Evolutionary conservation across 1,140 invertebrate species (phyloP).

Genomic region (Rhyzopertha dominica): DNA sequence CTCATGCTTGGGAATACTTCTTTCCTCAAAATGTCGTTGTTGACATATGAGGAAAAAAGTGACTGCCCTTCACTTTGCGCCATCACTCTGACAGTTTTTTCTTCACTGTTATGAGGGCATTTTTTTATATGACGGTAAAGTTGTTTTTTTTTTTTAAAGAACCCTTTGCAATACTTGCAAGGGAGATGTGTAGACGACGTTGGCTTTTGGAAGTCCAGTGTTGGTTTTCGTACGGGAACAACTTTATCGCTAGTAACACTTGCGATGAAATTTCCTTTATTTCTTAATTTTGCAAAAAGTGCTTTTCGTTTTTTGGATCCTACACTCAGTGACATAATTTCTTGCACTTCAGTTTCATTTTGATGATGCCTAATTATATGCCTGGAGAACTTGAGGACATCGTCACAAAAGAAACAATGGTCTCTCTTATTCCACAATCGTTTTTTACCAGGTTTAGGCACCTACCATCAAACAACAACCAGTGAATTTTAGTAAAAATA

Average conservation of each 20-base stretch:
- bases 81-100: slow-evolving; percentile 9
- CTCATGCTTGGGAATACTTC: slow-evolving; percentile 8
- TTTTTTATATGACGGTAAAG: slow-evolving; percentile 10
- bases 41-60: not conserved
- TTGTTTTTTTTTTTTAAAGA: slow-evolving; percentile 10
- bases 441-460: too few species aligned
- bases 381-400: slow-evolving; percentile 14
- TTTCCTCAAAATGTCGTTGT: slow-evolving; percentile 9
- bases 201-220: too few species aligned
- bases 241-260: slow-evolving; percentile 9
- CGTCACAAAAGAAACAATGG: slow-evolving; percentile 15
- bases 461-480: too few species aligned
- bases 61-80: slow-evolving; percentile 6
- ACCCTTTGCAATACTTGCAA: slow-evolving; percentile 2
- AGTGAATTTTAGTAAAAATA: too few species aligned
- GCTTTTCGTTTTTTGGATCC: slow-evolving; percentile 6
- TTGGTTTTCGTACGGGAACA: slow-evolving; percentile 1
- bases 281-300: slow-evolving; percentile 8
- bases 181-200: slow-evolving; percentile 1
- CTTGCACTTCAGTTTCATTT: slow-evolving; percentile 13
- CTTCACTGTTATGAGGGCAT: not conserved
- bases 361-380: slow-evolving; percentile 14
- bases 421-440: slow-evolving; percentile 14
- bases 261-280: slow-evolving; percentile 18
- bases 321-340: slow-evolving; percentile 9